These are phyloP conservation scores for Porites divaricata DNA, from an alignment of 92 coral and sea anemone species.

Conservation along the genomic window DNA sequence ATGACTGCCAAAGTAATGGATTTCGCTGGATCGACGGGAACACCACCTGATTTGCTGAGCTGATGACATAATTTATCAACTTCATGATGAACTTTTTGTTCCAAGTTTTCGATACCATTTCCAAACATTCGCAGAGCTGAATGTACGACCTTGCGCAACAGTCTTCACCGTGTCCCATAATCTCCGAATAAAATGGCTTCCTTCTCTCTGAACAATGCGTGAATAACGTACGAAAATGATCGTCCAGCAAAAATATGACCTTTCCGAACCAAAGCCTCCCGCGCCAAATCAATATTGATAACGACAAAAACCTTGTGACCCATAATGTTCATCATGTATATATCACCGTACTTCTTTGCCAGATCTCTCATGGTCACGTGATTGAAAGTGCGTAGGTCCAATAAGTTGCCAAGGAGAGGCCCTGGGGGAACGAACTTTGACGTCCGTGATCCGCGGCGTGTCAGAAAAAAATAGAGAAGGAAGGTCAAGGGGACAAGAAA, in stretches of 20 bases:
- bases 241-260: constrained; percentile 70
- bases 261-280: constrained; percentile 61
- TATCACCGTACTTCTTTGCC: constrained; percentile 64
- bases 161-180: constrained; percentile 43
- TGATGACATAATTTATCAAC: constrained; percentile 43
- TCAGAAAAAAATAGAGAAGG: background rate
- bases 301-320: constrained; percentile 40
- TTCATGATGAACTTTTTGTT: constrained; percentile 46
- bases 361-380: constrained; percentile 58
- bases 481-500: background rate
- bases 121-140: constrained; percentile 65
- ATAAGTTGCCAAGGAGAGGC: constrained; percentile 69
- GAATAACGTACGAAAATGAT: constrained; percentile 34
- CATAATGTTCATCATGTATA: constrained; percentile 54
- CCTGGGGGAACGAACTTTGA: constrained; percentile 59
- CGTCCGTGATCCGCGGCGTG: background rate
- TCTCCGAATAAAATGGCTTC: constrained; percentile 55
- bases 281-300: constrained; percentile 58
- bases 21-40: constrained; percentile 62
- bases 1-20: constrained; percentile 49
- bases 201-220: constrained; percentile 34
- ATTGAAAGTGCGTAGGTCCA: constrained; percentile 49
- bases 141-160: constrained; percentile 61
- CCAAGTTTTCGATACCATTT: constrained; percentile 49
- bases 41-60: constrained; percentile 54